These are phyloP conservation scores for Pemphredon lugubris DNA, from an alignment of 2,888 invertebrate genomes.

Conservation along the genomic window DNA sequence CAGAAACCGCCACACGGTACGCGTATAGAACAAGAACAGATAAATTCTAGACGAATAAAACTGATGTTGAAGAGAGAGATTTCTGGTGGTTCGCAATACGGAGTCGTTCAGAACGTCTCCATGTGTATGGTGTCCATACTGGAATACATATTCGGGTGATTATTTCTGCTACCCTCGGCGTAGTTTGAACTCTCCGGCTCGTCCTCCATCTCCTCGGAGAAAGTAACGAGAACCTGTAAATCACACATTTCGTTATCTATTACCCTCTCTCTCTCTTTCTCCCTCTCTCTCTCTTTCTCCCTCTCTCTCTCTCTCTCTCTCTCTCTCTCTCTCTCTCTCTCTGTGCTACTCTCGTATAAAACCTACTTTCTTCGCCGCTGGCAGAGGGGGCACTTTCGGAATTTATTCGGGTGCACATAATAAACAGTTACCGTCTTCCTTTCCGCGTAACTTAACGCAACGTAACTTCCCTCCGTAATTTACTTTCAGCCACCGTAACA, in stretches of 20 bases:
- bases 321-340: too few species aligned
- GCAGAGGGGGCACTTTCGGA: too few species aligned
- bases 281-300: too few species aligned
- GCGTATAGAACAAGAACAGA: neutral
- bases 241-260: slow-evolving; percentile 6
- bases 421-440: too few species aligned
- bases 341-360: too few species aligned
- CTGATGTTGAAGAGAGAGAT: too few species aligned
- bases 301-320: too few species aligned
- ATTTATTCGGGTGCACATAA: neutral
- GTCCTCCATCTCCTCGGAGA: slow-evolving; percentile 74
- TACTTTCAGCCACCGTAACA: too few species aligned
- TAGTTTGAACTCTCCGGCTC: slow-evolving; percentile 59
- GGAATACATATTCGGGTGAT: slow-evolving; percentile 64
- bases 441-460: too few species aligned
- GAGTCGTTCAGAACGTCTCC: slow-evolving; percentile 68
- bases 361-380: too few species aligned
- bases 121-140: slow-evolving; percentile 73
- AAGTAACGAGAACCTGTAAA: slow-evolving; percentile 75
- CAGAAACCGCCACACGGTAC: slow-evolving; percentile 46
- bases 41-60: neutral
- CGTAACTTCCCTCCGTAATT: too few species aligned
- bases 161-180: slow-evolving; percentile 58
- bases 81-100: neutral
- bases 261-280: too few species aligned